A percentile compares a stretch with the other conserved stretches of the same genome.
Conservation (phyloP, 2,113 vertebrate genomes). For the Tautogolabrus adspersus region DNA sequence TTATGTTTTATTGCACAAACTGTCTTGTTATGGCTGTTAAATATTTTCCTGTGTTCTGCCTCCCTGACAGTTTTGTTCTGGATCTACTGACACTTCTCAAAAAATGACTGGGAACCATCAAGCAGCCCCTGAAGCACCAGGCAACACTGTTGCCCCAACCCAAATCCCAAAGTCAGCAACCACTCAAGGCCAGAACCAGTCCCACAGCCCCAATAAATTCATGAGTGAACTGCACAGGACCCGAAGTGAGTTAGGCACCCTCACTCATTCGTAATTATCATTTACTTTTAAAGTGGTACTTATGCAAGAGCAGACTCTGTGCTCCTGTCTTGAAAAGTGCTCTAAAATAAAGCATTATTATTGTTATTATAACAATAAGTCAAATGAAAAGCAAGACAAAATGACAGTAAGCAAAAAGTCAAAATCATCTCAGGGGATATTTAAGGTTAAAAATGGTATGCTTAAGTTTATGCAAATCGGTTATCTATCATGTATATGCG, state of each 20-base stretch:
- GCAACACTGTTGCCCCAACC: slow-evolving; percentile 11
- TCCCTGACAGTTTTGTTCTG: slow-evolving; percentile 25
- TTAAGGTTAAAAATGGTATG: too few species aligned
- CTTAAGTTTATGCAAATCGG: not conserved
- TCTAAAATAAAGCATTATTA: too few species aligned
- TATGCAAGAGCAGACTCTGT: too few species aligned
- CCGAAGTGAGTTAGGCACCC: slow-evolving; percentile 68
- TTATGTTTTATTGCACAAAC: not conserved
- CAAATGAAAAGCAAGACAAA: too few species aligned
- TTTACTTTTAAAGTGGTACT: not conserved
- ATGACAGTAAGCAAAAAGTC: too few species aligned
- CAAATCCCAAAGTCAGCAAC: slow-evolving; percentile 46
- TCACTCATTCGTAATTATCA: not conserved
- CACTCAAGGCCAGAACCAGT: slow-evolving; percentile 21
- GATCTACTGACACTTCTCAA: slow-evolving; percentile 8
- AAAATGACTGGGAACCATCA: slow-evolving; percentile 67
- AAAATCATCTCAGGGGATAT: too few species aligned
- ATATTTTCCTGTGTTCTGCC: not conserved
- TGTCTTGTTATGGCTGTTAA: not conserved
- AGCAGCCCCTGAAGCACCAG: slow-evolving; percentile 25
- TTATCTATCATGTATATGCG: not conserved
- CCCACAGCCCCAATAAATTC: slow-evolving; percentile 69
- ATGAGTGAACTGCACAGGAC: slow-evolving; percentile 71
- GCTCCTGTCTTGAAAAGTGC: too few species aligned
- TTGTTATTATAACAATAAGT: too few species aligned